A percentile compares a stretch with the other conserved stretches of the same genome.
Evolutionary conservation across 2,797 vertebrate genomes (phyloP).

Genomic region (Gobionotothen gibberifrons): DNA sequence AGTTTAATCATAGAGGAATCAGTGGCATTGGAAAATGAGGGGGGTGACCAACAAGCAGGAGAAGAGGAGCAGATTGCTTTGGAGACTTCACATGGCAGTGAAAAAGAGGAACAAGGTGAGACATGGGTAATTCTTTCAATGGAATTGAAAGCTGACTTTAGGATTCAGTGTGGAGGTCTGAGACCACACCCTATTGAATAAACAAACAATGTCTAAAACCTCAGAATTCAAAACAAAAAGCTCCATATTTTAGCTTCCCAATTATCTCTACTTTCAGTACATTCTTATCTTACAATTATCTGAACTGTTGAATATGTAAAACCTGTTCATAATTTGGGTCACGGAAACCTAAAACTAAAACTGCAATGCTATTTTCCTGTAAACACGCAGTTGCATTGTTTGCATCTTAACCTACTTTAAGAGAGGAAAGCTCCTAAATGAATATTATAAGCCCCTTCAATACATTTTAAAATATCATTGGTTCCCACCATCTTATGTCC

Average conservation of each 20-base stretch:
- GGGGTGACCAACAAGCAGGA: conserved; percentile 35
- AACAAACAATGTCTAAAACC: conserved; percentile 3
- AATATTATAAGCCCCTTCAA: conserved; percentile 23
- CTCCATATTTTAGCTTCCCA: not conserved
- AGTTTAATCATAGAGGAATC: conserved; percentile 39
- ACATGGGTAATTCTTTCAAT: not conserved
- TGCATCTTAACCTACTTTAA: conserved; percentile 57
- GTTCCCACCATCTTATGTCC: not conserved
- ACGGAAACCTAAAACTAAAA: conserved; percentile 32
- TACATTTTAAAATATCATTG: conserved; percentile 21
- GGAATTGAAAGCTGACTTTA: conserved; percentile 2
- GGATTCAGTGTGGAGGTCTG: not conserved
- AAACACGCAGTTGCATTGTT: conserved; percentile 46
- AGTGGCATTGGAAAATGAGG: conserved; percentile 28
- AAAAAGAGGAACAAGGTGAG: conserved; percentile 71
- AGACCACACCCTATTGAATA: not conserved
- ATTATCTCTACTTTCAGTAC: not conserved
- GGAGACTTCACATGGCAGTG: conserved; percentile 34
- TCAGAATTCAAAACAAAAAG: not conserved
- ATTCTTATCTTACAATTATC: not conserved
- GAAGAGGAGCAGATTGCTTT: conserved; percentile 41
- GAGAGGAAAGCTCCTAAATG: conserved; percentile 31
- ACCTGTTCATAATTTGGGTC: conserved; percentile 27
- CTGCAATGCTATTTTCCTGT: conserved; percentile 33
- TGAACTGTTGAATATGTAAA: conserved; percentile 39